A percentile compares a stretch with the other conserved stretches of the same genome.
Evolutionary conservation across 1,140 invertebrate genomes (phyloP).

Genomic region (Calephelis nemesis): DNA sequence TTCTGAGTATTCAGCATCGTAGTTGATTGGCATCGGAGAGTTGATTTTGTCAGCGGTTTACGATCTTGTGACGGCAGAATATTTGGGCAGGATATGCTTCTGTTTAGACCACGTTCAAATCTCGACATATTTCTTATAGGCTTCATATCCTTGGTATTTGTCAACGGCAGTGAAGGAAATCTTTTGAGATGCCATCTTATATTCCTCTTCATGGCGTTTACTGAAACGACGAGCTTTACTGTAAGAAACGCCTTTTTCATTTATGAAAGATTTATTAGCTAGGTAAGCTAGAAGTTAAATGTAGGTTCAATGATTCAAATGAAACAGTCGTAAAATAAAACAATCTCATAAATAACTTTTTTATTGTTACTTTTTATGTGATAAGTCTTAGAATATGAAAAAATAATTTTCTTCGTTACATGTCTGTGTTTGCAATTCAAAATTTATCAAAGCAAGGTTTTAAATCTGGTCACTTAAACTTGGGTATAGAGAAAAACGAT

Average conservation of each 20-base stretch:
- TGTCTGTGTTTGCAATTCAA: neutral
- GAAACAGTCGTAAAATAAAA: neutral
- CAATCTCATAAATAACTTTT: neutral
- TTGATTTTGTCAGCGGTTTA: neutral
- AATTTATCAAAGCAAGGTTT: neutral
- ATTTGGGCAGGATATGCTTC: slow-evolving; percentile 32
- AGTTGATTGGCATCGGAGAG: neutral
- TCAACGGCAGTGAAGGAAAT: slow-evolving; percentile 4
- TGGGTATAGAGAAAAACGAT: slow-evolving; percentile 33
- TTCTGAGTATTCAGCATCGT: neutral
- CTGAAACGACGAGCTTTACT: slow-evolving; percentile 34
- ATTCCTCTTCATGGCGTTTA: slow-evolving; percentile 32
- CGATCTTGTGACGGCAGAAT: slow-evolving; percentile 3
- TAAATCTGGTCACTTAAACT: slow-evolving; percentile 19
- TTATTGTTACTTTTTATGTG: neutral
- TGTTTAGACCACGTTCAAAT: slow-evolving; percentile 4
- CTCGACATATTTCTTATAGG: slow-evolving; percentile 9
- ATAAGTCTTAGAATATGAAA: neutral
- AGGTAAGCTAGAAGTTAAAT: neutral
- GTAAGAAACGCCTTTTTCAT: slow-evolving; percentile 20
- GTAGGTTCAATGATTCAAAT: neutral
- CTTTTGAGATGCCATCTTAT: slow-evolving; percentile 25
- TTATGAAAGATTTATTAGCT: neutral
- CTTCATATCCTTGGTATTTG: slow-evolving; percentile 21
- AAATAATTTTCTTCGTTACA: neutral